Base-by-base conservation (phyloP, 1,140 invertebrate genomes). In the Cheumatopsyche charites region DNA sequence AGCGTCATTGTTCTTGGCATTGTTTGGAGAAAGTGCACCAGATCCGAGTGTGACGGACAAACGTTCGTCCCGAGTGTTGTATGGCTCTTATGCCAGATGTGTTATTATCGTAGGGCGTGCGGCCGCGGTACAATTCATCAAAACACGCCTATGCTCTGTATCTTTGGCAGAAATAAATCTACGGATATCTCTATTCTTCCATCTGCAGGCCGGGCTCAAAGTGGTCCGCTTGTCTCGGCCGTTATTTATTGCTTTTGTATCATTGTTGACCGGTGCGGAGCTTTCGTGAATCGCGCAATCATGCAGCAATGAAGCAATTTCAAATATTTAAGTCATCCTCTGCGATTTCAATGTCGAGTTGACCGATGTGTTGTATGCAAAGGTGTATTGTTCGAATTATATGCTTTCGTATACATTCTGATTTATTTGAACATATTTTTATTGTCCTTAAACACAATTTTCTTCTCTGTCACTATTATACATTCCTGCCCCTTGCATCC, bases 161-260 rank as follows among this genome's bases (percentile, higher is more conserved):
- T 67, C 71, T 62, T 66, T 66, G 62, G 43, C 61, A 61, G 62
- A 70, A 73, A 73, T 70, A 73, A 70, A 66, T 73, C 72, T 68
- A 47, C 62, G 19, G 26, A 68, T 70, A 70, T 70, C 68, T 70
- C 55, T 70, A 67, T 70, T 66, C 43, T 67, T 62, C 61, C 70
- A 72, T 72, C 70, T 72, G 15, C 13, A 55, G 23, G 15, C 23
- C 69, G 36, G 17, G 70, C 58, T 72, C 62, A 55, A 58, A 66
- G 70, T 63, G 69, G 61, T 71, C 26, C 62, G 25, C 21, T 36
- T 49, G 52, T 45, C 67, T 49, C 21, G 11, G 52, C 19, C 3
- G 25, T 45, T 71, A 65, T 71, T 71, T 71, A 71, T 71, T 71
- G 62, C 36, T 15, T 70, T 62, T 55, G 67, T 43, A 61, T 70